Base-by-base conservation (phyloP, 1,140 invertebrate species). In the Pseudomyrmex flavicornis region DNA sequence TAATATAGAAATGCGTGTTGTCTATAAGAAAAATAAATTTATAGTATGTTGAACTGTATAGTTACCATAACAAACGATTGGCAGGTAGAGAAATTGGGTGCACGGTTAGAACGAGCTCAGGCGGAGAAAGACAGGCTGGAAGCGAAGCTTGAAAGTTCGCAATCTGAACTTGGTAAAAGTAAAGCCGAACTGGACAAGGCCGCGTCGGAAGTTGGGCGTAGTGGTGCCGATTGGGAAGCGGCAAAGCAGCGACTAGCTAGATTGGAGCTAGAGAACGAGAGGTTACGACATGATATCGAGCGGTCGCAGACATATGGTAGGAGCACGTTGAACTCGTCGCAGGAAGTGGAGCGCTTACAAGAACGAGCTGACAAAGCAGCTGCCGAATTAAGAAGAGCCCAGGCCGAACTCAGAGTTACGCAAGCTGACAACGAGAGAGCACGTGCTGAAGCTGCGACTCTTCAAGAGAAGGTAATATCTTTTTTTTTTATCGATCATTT, bases 181-280 rank as follows among this genome's bases (percentile, higher is more conserved):
- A 98, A 98, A 94, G 98, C 98, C 10, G 98, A 99, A 91, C 94
- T 98, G 62, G 98, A 99, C 89, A 98, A 98, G 93, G 97, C 97
- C 17, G 97, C 98, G 35, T 97, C 96, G 82, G 98, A 99, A 94
- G 97, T 98, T 50, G 97, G 97, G 44, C 96, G 98, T 84, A 97
- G 97, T 89, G 97, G 97, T 15, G 97, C 97, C 56, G 98, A 98
- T 93, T 98, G 97, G 97, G 98, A 98, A 93, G 96, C 97, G 61
- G 97, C 98, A 48, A 97, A 98, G 92, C 97, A 98, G 90, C 95
- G 97, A n/a, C 93, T 98, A 56, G 96, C 97, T 4, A 96, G 98
- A 74, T 94, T 98, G 44, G 98, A 98, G 93, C 93, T 99, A 83
- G 98, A 99, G 93, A 98, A 98, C 91, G 98, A 99, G 93, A 95